A percentile compares a stretch with the other conserved stretches of the same genome.
Evolutionary conservation across 1,140 invertebrate genomes (phyloP).

Genomic region (Steinernema khuongi): DNA sequence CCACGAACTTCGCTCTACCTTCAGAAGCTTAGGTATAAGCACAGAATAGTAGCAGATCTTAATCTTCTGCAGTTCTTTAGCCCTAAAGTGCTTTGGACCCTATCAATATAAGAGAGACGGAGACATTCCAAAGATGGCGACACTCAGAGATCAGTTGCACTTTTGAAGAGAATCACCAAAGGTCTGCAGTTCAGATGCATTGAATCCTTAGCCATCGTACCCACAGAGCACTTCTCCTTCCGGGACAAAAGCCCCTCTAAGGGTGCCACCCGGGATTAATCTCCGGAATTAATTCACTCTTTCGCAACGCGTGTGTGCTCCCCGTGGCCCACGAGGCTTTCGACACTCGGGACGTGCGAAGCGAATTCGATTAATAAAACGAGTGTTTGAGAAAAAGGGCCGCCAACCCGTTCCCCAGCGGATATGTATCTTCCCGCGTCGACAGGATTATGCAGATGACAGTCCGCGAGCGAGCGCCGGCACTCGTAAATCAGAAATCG

Average conservation of each 20-base stretch:
- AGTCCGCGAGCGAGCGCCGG: not conserved
- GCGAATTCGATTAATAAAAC: not conserved
- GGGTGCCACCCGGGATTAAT: not conserved
- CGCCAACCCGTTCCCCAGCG: not conserved
- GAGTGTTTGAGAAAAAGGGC: constrained; percentile 6
- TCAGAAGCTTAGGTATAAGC: too few species aligned
- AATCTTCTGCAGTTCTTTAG: not conserved
- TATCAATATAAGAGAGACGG: not conserved
- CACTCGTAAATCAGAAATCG: constrained; percentile 8
- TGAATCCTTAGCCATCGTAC: too few species aligned
- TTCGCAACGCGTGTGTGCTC: too few species aligned
- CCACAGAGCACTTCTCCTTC: too few species aligned
- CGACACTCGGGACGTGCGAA: not conserved
- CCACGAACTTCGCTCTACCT: too few species aligned
- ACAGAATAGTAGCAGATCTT: too few species aligned
- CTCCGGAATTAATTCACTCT: not conserved
- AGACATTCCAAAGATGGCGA: not conserved
- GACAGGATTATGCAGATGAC: constrained; percentile 11
- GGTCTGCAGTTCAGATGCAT: too few species aligned
- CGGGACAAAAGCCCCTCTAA: too few species aligned
- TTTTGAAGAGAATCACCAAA: not conserved
- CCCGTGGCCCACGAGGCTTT: too few species aligned
- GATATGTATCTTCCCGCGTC: constrained; percentile 13
- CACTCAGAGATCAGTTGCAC: not conserved
- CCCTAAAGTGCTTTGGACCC: not conserved